A percentile compares a stretch with the other conserved stretches of the same genome.
These are phyloP conservation scores for Tyria jacobaeae DNA, from an alignment of 2,888 invertebrate genomes.

Conservation along the genomic window DNA sequence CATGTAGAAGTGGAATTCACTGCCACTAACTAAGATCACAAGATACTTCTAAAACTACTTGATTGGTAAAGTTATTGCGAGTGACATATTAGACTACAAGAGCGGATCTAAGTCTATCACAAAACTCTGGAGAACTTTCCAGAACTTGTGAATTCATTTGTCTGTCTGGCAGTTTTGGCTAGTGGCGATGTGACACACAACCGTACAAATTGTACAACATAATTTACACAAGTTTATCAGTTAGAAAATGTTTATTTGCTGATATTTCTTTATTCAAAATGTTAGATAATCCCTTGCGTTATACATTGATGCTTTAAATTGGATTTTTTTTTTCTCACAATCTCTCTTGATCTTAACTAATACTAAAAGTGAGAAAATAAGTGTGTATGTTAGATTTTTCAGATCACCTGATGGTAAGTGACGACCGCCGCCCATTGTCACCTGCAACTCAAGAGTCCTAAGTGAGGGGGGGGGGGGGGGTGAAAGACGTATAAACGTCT, in stretches of 20 bases:
- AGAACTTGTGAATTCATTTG: conserved; percentile 81
- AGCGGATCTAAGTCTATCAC: conserved; percentile 63
- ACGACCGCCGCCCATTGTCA: too few relatives aligned
- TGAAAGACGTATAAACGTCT: too few relatives aligned
- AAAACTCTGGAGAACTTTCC: conserved; percentile 70
- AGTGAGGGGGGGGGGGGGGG: too few relatives aligned
- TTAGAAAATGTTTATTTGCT: not conserved
- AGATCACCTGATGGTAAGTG: too few relatives aligned
- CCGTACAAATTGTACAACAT: conserved; percentile 10
- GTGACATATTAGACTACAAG: conserved; percentile 38
- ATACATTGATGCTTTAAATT: too few relatives aligned
- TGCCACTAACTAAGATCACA: conserved; percentile 14
- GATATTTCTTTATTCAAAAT: too few relatives aligned
- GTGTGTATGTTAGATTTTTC: too few relatives aligned
- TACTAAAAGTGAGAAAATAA: too few relatives aligned
- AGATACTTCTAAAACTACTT: conserved; percentile 22
- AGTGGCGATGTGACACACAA: conserved; percentile 52
- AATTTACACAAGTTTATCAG: not conserved
- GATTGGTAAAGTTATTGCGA: conserved; percentile 46
- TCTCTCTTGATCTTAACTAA: too few relatives aligned
- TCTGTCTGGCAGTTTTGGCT: conserved; percentile 76
- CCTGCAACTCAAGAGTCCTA: too few relatives aligned
- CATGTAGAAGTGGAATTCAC: not conserved
- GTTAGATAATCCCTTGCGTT: too few relatives aligned
- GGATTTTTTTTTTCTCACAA: too few relatives aligned